phyloP scores from a whole-genome alignment of 2,888 invertebrate species.

The Boloria euphrosyne region DNA sequence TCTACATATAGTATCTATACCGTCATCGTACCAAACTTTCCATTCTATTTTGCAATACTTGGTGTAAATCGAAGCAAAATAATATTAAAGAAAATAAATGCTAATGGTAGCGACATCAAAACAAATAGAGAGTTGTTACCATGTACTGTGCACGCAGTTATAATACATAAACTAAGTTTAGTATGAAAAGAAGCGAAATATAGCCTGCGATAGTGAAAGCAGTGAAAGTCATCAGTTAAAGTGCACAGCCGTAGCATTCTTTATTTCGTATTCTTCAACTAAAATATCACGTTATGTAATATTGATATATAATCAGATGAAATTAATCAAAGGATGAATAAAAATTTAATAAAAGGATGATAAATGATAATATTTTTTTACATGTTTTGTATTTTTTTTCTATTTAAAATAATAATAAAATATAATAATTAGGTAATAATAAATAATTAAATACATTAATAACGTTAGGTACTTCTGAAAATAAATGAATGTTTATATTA shows the following conservation, averaged over 20 bases:
- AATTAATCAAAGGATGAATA: conserved; percentile 5
- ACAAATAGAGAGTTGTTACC: conserved; percentile 73
- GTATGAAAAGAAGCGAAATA: conserved; percentile 59
- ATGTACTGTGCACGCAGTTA: conserved; percentile 45
- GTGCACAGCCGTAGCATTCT: conserved; percentile 48
- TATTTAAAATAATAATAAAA: too few species aligned
- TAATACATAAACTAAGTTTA: conserved; percentile 51
- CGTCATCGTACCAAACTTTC: conserved; percentile 69
- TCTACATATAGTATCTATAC: conserved; percentile 52
- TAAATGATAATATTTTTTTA: too few species aligned
- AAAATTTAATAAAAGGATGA: neutral
- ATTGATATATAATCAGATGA: conserved; percentile 3
- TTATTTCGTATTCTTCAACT: conserved; percentile 50
- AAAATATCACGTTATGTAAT: conserved; percentile 20
- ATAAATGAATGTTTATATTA: too few species aligned
- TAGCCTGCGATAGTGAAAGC: conserved; percentile 73
- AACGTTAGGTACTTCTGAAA: too few species aligned
- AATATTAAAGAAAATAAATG: conserved; percentile 70
- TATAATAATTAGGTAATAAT: too few species aligned
- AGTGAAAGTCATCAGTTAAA: conserved; percentile 68
- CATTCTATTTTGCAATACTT: conserved; percentile 70
- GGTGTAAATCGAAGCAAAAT: conserved; percentile 61
- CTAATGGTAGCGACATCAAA: conserved; percentile 69
- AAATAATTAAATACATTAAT: too few species aligned
- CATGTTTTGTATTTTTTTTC: too few species aligned